Evolutionary conservation across 2,888 invertebrate genomes (phyloP).

Genomic region (Tetragonula carbonaria): DNA sequence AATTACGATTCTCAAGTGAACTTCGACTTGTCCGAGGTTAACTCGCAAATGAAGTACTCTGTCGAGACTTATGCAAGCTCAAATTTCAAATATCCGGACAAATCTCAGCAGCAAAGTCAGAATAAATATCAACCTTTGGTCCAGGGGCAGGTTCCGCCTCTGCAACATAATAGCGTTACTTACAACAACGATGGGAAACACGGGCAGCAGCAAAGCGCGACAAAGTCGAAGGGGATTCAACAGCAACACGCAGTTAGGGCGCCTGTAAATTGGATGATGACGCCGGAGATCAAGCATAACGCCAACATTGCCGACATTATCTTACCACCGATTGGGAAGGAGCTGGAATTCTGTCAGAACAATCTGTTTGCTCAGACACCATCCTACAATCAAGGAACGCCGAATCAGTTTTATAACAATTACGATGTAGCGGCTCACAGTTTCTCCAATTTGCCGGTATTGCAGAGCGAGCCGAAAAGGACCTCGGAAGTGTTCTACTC

Average conservation of each 20-base stretch:
- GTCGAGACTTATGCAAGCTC: slow-evolving; percentile 76
- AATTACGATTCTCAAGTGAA: slow-evolving; percentile 77
- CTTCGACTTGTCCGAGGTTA: slow-evolving; percentile 76
- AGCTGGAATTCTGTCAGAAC: slow-evolving; percentile 82
- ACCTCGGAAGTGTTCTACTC: slow-evolving; percentile 76
- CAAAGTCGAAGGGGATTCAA: slow-evolving; percentile 77
- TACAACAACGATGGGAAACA: slow-evolving; percentile 68
- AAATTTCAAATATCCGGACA: slow-evolving; percentile 79
- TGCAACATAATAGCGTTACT: slow-evolving; percentile 73
- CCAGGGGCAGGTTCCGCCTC: slow-evolving; percentile 72
- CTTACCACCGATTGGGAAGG: slow-evolving; percentile 84
- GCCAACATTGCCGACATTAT: slow-evolving; percentile 83
- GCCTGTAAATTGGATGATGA: slow-evolving; percentile 88
- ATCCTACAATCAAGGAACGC: slow-evolving; percentile 79
- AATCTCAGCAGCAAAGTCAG: slow-evolving; percentile 74
- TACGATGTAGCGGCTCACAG: slow-evolving; percentile 79
- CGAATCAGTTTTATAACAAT: slow-evolving; percentile 82
- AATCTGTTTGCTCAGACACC: slow-evolving; percentile 81
- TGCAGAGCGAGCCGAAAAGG: slow-evolving; percentile 79
- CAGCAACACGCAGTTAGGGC: slow-evolving; percentile 82
- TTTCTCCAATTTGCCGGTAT: slow-evolving; percentile 79
- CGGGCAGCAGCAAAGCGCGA: slow-evolving; percentile 65
- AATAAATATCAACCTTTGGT: slow-evolving; percentile 78
- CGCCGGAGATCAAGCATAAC: slow-evolving; percentile 85
- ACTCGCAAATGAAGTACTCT: slow-evolving; percentile 75